Evolutionary conservation across 2,113 vertebrate species (phyloP).

Genomic region (Tetrao urogallus): DNA sequence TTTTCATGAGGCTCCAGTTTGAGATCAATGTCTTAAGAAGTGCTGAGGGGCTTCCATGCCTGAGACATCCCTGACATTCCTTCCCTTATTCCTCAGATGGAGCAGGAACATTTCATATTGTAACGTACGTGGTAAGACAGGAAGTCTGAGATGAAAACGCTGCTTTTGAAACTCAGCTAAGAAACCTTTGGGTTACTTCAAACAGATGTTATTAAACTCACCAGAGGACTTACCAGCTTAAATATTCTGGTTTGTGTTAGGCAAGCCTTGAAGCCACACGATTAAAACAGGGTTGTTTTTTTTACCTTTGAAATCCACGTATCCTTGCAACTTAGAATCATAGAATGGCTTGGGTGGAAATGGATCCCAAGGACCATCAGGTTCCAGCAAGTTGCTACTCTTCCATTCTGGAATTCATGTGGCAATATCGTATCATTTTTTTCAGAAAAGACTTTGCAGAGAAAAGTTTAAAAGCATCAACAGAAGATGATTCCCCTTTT

Average conservation of each 20-base stretch:
- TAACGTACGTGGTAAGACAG: not conserved
- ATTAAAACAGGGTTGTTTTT: not conserved
- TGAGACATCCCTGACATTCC: not conserved
- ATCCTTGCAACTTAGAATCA: not conserved
- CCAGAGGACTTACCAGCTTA: slow-evolving; percentile 32
- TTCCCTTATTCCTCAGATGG: slow-evolving; percentile 20
- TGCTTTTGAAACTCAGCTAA: slow-evolving; percentile 31
- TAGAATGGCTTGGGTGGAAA: no score
- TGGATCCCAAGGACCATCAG: no score
- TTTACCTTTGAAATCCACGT: slow-evolving; percentile 15
- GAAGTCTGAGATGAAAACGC: not conserved
- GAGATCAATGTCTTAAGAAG: not conserved
- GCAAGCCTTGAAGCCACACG: not conserved
- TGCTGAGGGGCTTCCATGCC: not conserved
- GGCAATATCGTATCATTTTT: not conserved
- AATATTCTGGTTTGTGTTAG: not conserved
- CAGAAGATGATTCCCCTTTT: not conserved
- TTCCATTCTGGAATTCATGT: not conserved
- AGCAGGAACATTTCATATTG: not conserved
- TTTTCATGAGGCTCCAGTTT: not conserved
- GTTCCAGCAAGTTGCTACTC: not conserved
- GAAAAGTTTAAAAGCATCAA: not conserved
- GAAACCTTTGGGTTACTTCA: slow-evolving; percentile 10
- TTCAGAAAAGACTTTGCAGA: not conserved
- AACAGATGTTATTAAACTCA: slow-evolving; percentile 25